phyloP scores from a whole-genome alignment of 2,888 invertebrate species.

The Melanostoma scalare region DNA sequence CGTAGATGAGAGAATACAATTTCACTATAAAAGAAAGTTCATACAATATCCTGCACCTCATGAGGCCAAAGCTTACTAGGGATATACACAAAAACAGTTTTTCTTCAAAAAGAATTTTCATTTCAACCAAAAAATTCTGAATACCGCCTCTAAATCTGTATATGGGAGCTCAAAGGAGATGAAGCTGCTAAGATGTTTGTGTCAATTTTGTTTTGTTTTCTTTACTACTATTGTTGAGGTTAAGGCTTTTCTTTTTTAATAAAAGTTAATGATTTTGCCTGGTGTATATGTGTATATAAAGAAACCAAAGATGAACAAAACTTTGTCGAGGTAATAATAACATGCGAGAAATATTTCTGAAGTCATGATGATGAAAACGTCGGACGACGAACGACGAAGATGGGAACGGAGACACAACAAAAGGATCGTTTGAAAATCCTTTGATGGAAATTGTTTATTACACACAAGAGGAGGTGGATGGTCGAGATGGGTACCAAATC shows the following conservation, averaged over 20 bases:
- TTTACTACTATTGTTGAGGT: slow-evolving; percentile 12
- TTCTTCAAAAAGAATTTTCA: slow-evolving; percentile 55
- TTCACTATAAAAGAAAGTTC: slow-evolving; percentile 35
- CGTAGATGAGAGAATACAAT: slow-evolving; percentile 1
- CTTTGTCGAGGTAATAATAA: slow-evolving; percentile 63
- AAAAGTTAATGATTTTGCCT: slow-evolving; percentile 66
- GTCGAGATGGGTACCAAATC: neutral
- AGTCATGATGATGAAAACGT: too few species aligned
- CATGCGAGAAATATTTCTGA: slow-evolving; percentile 51
- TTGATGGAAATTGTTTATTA: slow-evolving; percentile 69
- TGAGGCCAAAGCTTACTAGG: slow-evolving; percentile 33
- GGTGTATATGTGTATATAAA: neutral
- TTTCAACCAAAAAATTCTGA: slow-evolving; percentile 41
- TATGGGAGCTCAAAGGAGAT: neutral
- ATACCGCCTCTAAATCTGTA: slow-evolving; percentile 8
- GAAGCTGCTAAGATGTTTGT: slow-evolving; percentile 42
- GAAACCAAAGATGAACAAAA: slow-evolving; percentile 29
- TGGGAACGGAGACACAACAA: slow-evolving; percentile 50
- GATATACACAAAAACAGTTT: slow-evolving; percentile 14
- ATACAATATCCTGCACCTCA: slow-evolving; percentile 52
- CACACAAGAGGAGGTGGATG: neutral
- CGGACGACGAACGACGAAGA: too few species aligned
- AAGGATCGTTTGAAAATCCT: slow-evolving; percentile 67
- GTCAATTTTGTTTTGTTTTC: slow-evolving; percentile 23
- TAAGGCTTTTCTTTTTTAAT: slow-evolving; percentile 51